These are phyloP conservation scores for Argyrosomus regius DNA, from an alignment of 2,797 vertebrate species.

Conservation along the genomic window DNA sequence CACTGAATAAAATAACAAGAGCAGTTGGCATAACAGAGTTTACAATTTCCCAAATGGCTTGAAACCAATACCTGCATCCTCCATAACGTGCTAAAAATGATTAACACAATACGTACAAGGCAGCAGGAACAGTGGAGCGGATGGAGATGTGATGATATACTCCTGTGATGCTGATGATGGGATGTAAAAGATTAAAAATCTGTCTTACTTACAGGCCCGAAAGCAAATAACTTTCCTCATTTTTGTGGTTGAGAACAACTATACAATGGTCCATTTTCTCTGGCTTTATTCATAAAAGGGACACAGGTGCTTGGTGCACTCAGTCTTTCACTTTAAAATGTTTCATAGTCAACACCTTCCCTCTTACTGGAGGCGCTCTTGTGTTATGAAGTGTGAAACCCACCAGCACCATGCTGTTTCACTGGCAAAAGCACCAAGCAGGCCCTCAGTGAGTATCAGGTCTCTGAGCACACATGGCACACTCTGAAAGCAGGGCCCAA, in stretches of 20 bases:
- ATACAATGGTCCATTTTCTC: conserved; percentile 8
- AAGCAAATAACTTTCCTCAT: not conserved
- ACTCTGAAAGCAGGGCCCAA: conserved; percentile 56
- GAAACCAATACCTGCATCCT: conserved; percentile 21
- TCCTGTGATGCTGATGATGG: conserved; percentile 1
- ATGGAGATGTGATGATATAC: not conserved
- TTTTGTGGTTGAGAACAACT: conserved; percentile 2
- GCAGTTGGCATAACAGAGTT: conserved; percentile 35
- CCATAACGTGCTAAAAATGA: not conserved
- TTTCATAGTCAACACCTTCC: conserved; percentile 64
- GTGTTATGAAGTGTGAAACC: conserved; percentile 74
- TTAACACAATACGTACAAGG: not conserved
- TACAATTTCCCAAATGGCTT: conserved; percentile 39
- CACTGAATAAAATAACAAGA: conserved; percentile 55
- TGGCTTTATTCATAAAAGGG: conserved; percentile 26
- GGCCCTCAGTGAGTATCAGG: conserved; percentile 74
- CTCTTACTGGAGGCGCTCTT: conserved; percentile 54
- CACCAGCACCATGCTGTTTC: conserved; percentile 68
- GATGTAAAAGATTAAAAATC: conserved; percentile 9
- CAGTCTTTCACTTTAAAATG: conserved; percentile 49
- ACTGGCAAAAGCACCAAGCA: conserved; percentile 66
- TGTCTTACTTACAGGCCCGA: conserved; percentile 8
- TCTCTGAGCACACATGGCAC: conserved; percentile 76
- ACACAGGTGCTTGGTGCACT: conserved; percentile 48
- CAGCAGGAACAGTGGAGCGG: conserved; percentile 1